Evolutionary conservation across 2,797 vertebrate genomes (phyloP).

Genomic region (Fundulus diaphanus): DNA sequence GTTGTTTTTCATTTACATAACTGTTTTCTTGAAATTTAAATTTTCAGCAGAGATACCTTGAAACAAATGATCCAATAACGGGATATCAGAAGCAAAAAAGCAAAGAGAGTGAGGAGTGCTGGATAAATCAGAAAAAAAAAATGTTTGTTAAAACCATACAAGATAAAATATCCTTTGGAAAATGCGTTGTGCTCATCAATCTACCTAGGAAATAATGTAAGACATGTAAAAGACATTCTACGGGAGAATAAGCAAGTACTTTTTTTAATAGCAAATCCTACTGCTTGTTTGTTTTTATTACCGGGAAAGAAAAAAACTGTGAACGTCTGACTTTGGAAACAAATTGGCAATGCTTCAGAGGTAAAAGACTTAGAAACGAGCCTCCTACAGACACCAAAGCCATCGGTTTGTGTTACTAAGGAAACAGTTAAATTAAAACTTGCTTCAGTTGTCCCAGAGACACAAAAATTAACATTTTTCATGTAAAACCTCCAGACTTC

Average conservation of each 20-base stretch:
- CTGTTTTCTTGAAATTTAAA: slow-evolving; percentile 11
- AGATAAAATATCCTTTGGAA: slow-evolving; percentile 8
- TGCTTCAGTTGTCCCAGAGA: neutral
- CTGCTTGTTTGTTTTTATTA: neutral
- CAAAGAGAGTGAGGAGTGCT: slow-evolving; percentile 14
- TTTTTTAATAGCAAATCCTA: neutral
- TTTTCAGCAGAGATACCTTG: slow-evolving; percentile 19
- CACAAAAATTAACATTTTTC: neutral
- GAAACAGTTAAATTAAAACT: neutral
- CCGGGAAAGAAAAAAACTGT: neutral
- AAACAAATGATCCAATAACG: slow-evolving; percentile 29
- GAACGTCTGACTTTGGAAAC: neutral
- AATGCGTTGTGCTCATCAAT: neutral
- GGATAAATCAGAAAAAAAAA: neutral
- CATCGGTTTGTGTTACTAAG: neutral
- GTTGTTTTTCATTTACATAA: slow-evolving; percentile 1
- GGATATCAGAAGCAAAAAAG: neutral
- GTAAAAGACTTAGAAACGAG: neutral
- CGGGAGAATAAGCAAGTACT: neutral
- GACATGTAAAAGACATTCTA: neutral
- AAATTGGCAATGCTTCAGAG: neutral
- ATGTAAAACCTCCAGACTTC: neutral
- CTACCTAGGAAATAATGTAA: neutral
- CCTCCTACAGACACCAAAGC: neutral
- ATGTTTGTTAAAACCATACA: slow-evolving; percentile 28